Conservation (phyloP, 2,113 vertebrate genomes). For the Tenrec ecaudatus region DNA sequence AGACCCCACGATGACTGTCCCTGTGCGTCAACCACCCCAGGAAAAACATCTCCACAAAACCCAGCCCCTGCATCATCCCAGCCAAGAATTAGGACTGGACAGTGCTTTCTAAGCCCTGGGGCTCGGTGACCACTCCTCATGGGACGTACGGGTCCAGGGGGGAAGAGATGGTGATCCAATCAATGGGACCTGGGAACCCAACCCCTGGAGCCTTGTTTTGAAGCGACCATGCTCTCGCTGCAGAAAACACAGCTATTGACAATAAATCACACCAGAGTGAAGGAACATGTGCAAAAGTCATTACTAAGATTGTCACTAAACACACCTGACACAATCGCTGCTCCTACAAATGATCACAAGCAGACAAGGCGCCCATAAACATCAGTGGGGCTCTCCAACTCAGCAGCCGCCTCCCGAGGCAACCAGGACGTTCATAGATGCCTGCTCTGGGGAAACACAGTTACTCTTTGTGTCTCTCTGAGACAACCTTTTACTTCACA, state of each 20-base stretch:
- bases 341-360: conserved; percentile 12
- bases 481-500: neutral
- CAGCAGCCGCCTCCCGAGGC: conserved; percentile 20
- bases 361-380: neutral
- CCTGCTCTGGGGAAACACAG: neutral
- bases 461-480: neutral
- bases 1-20: neutral
- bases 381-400: neutral
- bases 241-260: neutral
- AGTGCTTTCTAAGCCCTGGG: neutral
- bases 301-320: neutral
- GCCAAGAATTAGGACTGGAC: neutral
- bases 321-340: neutral
- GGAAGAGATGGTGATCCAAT: neutral
- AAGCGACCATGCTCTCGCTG: neutral
- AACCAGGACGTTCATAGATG: fast-evolving
- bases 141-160: neutral
- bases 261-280: neutral
- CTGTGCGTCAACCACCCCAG: neutral
- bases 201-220: neutral
- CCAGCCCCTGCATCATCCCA: neutral
- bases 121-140: neutral
- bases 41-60: neutral
- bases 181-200: neutral
- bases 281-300: neutral